A percentile compares a stretch with the other conserved stretches of the same genome.
Evolutionary conservation across 2,888 invertebrate genomes (phyloP).

Genomic region (Meganola albula): DNA sequence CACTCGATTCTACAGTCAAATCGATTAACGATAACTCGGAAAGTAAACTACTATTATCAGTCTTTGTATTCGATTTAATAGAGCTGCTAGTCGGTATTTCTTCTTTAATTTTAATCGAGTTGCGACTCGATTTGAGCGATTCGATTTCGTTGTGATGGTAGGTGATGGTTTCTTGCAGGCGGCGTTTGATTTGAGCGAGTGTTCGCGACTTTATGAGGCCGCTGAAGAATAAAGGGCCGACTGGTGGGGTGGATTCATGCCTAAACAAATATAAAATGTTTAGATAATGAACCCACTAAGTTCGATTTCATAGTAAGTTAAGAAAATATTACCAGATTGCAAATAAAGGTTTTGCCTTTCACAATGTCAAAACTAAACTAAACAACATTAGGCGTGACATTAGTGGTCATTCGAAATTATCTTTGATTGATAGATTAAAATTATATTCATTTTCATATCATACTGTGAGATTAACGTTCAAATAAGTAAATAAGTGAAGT

Average conservation of each 20-base stretch:
- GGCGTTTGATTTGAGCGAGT: conserved; percentile 48
- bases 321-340: too few species aligned
- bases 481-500: too few species aligned
- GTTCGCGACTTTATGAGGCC: conserved; percentile 60
- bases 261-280: neutral
- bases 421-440: too few species aligned
- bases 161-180: conserved; percentile 45
- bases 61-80: conserved; percentile 15
- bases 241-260: conserved; percentile 30
- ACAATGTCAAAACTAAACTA: too few species aligned
- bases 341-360: too few species aligned
- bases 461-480: too few species aligned
- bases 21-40: conserved; percentile 43
- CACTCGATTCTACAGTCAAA: conserved; percentile 41
- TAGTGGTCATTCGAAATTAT: too few species aligned
- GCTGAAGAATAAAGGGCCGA: conserved; percentile 65
- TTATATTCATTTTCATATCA: too few species aligned
- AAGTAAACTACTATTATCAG: conserved; percentile 32
- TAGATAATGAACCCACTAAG: too few species aligned
- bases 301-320: too few species aligned
- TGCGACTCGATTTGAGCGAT: conserved; percentile 25
- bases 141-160: conserved; percentile 48
- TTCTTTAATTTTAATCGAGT: conserved; percentile 10
- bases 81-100: conserved; percentile 16
- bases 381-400: too few species aligned